These are phyloP conservation scores for Lamellibrachia satsuma DNA, from an alignment of 2,888 invertebrate genomes.

Conservation along the genomic window DNA sequence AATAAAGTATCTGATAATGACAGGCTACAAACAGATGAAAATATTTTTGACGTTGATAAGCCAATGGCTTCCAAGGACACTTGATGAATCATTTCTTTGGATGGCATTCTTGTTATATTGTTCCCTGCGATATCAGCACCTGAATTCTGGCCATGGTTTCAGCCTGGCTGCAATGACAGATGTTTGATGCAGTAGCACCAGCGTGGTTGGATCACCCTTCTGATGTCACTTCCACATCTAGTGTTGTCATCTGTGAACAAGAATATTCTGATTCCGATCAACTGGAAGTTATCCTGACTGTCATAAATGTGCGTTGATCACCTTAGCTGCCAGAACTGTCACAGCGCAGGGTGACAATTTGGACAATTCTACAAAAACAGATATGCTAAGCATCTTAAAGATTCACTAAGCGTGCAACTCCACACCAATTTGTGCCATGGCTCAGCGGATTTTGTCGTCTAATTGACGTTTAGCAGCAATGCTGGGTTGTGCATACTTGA, in stretches of 20 bases:
- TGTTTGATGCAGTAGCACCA: not conserved
- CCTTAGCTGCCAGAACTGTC: not conserved
- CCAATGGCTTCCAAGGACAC: too few species aligned
- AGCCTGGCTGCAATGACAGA: not conserved
- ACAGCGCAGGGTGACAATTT: not conserved
- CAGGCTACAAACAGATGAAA: too few species aligned
- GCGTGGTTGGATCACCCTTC: not conserved
- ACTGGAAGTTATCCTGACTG: not conserved
- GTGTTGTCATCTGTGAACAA: not conserved
- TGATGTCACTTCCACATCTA: not conserved
- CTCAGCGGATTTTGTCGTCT: not conserved
- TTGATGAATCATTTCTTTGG: not conserved
- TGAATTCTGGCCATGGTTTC: not conserved
- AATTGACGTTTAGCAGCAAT: not conserved
- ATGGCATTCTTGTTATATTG: not conserved
- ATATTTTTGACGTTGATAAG: too few species aligned
- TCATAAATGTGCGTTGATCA: not conserved
- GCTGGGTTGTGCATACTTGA: conserved; percentile 3
- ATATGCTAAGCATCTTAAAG: not conserved
- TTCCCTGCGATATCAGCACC: not conserved
- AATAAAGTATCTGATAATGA: too few species aligned
- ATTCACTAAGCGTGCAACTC: not conserved
- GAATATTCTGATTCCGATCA: not conserved
- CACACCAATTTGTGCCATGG: not conserved
- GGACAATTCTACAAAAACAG: not conserved